Conservation (phyloP, 2,797 vertebrate species). For the Siniperca scherzeri region DNA sequence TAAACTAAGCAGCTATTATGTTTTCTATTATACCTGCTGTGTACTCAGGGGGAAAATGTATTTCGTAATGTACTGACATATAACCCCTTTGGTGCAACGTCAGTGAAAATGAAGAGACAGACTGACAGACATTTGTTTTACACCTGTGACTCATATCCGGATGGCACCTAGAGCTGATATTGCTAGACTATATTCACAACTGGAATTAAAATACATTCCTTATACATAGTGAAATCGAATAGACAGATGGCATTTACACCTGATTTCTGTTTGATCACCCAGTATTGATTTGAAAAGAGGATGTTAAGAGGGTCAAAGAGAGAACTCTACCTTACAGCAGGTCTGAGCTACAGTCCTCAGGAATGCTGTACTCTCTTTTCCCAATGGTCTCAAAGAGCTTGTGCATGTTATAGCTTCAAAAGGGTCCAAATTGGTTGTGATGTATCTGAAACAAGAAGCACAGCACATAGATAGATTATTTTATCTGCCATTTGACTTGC, state of each 20-base stretch:
- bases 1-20: neutral
- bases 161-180: neutral
- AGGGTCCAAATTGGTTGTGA: slow-evolving; percentile 86
- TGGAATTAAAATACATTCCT: slow-evolving; percentile 10
- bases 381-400: slow-evolving; percentile 83
- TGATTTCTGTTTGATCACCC: neutral
- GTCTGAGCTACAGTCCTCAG: slow-evolving; percentile 88
- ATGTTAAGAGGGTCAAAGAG: neutral
- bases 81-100: neutral
- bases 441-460: slow-evolving; percentile 82
- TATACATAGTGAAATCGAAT: neutral
- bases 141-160: slow-evolving; percentile 32
- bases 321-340: neutral
- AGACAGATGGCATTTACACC: neutral
- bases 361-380: slow-evolving; percentile 89
- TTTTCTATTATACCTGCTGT: slow-evolving; percentile 8
- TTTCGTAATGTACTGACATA: slow-evolving; percentile 1
- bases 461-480: neutral
- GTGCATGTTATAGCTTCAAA: neutral
- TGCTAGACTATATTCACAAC: slow-evolving; percentile 10
- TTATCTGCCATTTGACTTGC: neutral
- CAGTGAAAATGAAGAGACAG: slow-evolving; percentile 14
- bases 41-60: neutral
- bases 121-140: slow-evolving; percentile 9
- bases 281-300: neutral